These are phyloP conservation scores for Plebejus melissa DNA, from an alignment of 2,888 invertebrate species.

Conservation along the genomic window DNA sequence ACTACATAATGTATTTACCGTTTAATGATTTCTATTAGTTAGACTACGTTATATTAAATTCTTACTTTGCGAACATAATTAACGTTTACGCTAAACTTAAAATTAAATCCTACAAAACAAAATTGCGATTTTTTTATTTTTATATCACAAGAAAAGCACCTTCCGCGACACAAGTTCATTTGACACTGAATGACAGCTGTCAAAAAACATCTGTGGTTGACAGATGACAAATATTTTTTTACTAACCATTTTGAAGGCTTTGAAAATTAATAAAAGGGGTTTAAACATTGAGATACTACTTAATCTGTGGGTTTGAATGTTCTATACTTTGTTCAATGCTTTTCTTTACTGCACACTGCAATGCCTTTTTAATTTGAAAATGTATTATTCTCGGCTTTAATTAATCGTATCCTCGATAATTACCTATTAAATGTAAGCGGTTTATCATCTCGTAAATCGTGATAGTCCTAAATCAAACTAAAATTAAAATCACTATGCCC, in stretches of 20 bases:
- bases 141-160: background rate
- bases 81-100: background rate
- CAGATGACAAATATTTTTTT: background rate
- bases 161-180: background rate
- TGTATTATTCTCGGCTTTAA: too few species aligned
- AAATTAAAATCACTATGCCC: too few species aligned
- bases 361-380: background rate
- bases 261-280: background rate
- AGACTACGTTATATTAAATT: too few species aligned
- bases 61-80: background rate
- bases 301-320: too few species aligned
- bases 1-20: slow-evolving; percentile 24
- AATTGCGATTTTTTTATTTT: slow-evolving; percentile 18
- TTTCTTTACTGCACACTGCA: too few species aligned
- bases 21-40: slow-evolving; percentile 12
- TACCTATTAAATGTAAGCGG: too few species aligned
- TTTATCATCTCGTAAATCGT: too few species aligned
- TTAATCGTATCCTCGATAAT: too few species aligned
- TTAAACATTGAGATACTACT: too few species aligned
- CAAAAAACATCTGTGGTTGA: background rate
- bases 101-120: background rate
- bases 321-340: too few species aligned
- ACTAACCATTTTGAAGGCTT: background rate
- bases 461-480: too few species aligned
- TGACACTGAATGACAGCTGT: slow-evolving; percentile 14